Conservation (phyloP, 2,888 invertebrate genomes). For the Leptopilina drosophilae region DNA sequence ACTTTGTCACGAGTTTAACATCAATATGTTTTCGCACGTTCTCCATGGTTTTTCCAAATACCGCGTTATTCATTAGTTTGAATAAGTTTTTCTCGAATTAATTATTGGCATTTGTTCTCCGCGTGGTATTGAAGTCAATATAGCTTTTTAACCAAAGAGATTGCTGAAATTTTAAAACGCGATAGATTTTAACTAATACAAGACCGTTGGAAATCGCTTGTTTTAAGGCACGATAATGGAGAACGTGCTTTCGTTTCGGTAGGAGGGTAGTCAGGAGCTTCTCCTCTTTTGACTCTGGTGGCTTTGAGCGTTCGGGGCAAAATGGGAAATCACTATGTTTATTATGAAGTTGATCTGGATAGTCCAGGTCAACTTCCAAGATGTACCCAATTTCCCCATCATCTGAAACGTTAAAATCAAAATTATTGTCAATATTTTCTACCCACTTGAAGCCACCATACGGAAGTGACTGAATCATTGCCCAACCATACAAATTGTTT, state of each 20-base stretch:
- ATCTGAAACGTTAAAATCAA: slow-evolving; percentile 1
- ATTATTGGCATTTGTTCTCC: slow-evolving; percentile 64
- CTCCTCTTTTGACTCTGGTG: slow-evolving; percentile 48
- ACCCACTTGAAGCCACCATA: slow-evolving; percentile 38
- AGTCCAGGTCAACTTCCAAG: slow-evolving; percentile 36
- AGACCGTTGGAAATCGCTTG: slow-evolving; percentile 59
- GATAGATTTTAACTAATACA: too few species aligned
- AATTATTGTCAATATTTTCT: background rate
- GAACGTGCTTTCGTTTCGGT: slow-evolving; percentile 52
- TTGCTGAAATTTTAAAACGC: slow-evolving; percentile 68
- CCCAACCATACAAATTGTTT: slow-evolving; percentile 42
- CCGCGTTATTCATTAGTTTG: slow-evolving; percentile 71
- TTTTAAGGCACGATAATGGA: slow-evolving; percentile 59
- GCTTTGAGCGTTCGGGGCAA: slow-evolving; percentile 59
- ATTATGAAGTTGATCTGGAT: slow-evolving; percentile 39
- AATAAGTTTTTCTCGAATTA: slow-evolving; percentile 71
- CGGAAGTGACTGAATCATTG: slow-evolving; percentile 22
- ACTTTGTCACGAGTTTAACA: slow-evolving; percentile 64
- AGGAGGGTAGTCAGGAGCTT: slow-evolving; percentile 62
- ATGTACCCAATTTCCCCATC: slow-evolving; percentile 26
- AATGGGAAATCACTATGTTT: slow-evolving; percentile 47
- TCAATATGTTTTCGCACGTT: slow-evolving; percentile 72
- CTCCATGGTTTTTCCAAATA: slow-evolving; percentile 49
- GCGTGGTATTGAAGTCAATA: slow-evolving; percentile 68
- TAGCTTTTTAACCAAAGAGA: slow-evolving; percentile 58